Conservation (phyloP, 1,140 invertebrate species). For the Coptotermes formosanus region DNA sequence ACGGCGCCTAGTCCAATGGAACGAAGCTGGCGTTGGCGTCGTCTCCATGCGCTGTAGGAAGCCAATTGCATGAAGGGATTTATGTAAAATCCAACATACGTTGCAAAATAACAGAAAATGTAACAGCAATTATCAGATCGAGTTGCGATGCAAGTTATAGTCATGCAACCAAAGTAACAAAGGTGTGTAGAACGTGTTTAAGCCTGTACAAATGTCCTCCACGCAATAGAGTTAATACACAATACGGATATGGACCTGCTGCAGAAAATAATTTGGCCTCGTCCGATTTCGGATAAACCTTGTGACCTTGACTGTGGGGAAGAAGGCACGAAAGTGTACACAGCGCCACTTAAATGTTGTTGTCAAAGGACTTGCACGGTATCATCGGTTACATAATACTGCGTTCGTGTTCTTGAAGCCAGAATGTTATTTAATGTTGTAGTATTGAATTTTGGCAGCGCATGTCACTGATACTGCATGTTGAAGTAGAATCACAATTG, state of each 20-base stretch:
- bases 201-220: neutral
- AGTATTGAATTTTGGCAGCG: too few species aligned
- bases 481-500: too few species aligned
- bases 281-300: neutral
- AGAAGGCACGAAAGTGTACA: neutral
- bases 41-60: neutral
- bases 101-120: neutral
- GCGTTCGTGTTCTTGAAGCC: neutral
- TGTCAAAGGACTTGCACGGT: neutral
- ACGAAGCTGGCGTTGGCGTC: neutral
- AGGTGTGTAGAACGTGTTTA: neutral
- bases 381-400: neutral
- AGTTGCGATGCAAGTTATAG: neutral
- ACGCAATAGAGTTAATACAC: too few species aligned
- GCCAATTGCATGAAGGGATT: neutral
- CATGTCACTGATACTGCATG: too few species aligned
- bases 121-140: neutral
- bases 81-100: neutral
- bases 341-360: neutral
- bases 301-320: neutral
- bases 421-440: too few species aligned
- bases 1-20: neutral
- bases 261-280: neutral
- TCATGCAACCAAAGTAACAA: neutral
- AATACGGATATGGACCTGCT: neutral